Conservation (phyloP, 2,797 vertebrate genomes). For the Esox masquinongy region DNA sequence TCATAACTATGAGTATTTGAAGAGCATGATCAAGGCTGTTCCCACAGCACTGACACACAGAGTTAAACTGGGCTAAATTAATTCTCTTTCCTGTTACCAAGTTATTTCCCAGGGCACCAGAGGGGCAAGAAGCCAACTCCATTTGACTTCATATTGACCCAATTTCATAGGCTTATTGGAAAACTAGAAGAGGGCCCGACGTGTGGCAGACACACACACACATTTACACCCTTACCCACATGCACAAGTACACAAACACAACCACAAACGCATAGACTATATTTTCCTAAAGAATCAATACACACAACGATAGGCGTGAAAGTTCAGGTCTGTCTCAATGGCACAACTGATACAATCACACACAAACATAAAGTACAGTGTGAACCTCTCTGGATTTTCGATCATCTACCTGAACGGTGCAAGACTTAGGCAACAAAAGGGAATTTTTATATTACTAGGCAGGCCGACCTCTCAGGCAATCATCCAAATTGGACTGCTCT, state of each 20-base stretch:
- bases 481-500: constrained; percentile 45
- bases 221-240: constrained; percentile 16
- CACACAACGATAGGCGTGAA: not conserved
- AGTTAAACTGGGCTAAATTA: constrained; percentile 78
- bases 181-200: constrained; percentile 57
- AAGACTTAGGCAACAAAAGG: constrained; percentile 29
- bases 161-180: constrained; percentile 69
- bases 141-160: constrained; percentile 80
- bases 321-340: not conserved
- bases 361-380: not conserved
- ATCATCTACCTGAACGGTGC: constrained; percentile 34
- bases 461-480: constrained; percentile 47
- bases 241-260: not conserved
- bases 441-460: constrained; percentile 44
- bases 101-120: constrained; percentile 76
- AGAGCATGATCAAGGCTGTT: constrained; percentile 66
- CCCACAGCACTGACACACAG: constrained; percentile 65
- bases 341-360: not conserved
- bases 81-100: constrained; percentile 74
- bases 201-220: constrained; percentile 12
- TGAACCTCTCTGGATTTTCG: constrained; percentile 24
- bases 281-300: not conserved
- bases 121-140: constrained; percentile 75
- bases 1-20: constrained; percentile 51
- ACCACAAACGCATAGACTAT: not conserved